phyloP scores from a whole-genome alignment of 2,797 vertebrate genomes.

The Lophius americanus region DNA sequence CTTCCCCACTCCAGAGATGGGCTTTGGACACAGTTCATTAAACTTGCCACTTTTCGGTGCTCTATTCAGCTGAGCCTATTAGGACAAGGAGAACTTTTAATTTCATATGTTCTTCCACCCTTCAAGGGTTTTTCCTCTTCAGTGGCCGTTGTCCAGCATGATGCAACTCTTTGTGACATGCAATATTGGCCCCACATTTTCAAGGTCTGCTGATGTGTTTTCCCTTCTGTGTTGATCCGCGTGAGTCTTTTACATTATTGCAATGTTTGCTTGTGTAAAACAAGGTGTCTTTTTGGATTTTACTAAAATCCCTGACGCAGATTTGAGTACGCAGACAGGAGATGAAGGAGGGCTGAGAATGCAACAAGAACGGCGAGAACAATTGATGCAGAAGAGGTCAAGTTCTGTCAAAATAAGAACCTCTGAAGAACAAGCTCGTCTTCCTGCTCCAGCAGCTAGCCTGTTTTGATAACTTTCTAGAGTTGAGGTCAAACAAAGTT shows the following conservation, averaged over 20 bases:
- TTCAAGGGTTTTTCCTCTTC: conserved; percentile 66
- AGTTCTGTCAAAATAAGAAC: conserved; percentile 19
- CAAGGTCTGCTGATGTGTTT: conserved; percentile 36
- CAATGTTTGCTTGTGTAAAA: conserved; percentile 33
- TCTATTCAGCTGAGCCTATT: conserved; percentile 72
- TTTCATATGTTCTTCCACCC: conserved; percentile 78
- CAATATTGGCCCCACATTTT: conserved; percentile 45
- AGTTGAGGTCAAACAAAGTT: conserved; percentile 70
- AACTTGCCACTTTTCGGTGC: conserved; percentile 70
- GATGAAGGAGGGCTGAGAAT: conserved; percentile 17
- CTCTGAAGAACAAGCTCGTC: conserved; percentile 20
- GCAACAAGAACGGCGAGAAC: conserved; percentile 19
- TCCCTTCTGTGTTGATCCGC: conserved; percentile 7
- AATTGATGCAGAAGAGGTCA: conserved; percentile 11
- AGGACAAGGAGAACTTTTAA: conserved; percentile 81
- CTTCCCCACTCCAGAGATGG: conserved; percentile 77
- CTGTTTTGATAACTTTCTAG: conserved; percentile 46
- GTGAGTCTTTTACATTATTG: conserved; percentile 18
- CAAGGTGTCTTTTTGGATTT: conserved; percentile 29
- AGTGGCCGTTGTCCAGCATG: conserved; percentile 58
- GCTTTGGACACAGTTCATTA: conserved; percentile 84
- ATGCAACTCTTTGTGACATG: conserved; percentile 40
- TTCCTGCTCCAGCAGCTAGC: neutral
- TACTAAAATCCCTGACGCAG: conserved; percentile 38
- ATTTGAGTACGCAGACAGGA: conserved; percentile 30